Evolutionary conservation across 2,113 vertebrate genomes (phyloP), one percentile per base, ranked within the genome.

Genomic region (Myiozetetes cayanensis): DNA sequence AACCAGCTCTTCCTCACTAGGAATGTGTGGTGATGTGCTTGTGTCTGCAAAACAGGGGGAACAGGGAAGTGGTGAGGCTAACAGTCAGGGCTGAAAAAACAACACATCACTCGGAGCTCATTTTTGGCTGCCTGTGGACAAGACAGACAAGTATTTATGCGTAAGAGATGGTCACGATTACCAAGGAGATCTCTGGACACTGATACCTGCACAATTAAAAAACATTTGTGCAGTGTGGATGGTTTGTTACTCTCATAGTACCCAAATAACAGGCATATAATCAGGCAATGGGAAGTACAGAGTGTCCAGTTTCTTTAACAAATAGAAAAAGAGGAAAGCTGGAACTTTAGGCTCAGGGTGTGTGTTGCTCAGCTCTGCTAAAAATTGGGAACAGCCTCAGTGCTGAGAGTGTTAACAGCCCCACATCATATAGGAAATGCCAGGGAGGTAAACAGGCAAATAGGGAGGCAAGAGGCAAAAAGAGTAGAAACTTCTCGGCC

Each of bases 71-170:
- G 24, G 17, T 13, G 66, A 59, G 41, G n/a, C 63, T 21, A 73
- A 19, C 46, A 4, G 23, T 56, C 63, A 20, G 31, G 62, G 49
- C 79, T 68, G 53, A 50, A 74, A 82, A 80, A 84, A 53, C 74
- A 70, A 9, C 33, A 58, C 0, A 0, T 73, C 67, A 49, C 49
- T 72, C 55, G 61, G 16, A 74, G 76, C 79, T 86, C 1, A 0
- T 47, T 76, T 77, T 77, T 0, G 0, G 66, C 67, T 7, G 3
- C 83, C 43, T 17, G 1, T 20, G 59, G 41, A 41, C 62, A 87
- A 53, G 89, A 44, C 41, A 85, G 52, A 49, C 4, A 14, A 66
- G 49, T 62, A 27, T 66, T 73, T 43, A 43, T 79, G 58, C 2
- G 0, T 62, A 66, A 80, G 67, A 87, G 58, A 58, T 66, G 58